These are phyloP conservation scores for Leptopilina boulardi DNA, from an alignment of 1,140 invertebrate genomes.

Conservation along the genomic window DNA sequence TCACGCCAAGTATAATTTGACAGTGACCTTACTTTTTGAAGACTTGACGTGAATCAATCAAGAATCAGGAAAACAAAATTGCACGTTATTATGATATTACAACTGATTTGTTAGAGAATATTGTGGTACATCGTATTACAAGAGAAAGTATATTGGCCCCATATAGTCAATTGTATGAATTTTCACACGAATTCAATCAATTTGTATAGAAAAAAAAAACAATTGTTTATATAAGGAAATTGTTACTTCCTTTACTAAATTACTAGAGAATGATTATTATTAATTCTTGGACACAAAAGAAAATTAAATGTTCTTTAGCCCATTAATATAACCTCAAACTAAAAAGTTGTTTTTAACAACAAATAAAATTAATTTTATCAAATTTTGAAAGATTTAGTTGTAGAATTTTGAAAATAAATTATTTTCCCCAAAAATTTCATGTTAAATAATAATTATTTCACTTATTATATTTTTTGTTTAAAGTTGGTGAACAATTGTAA, in stretches of 20 bases:
- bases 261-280: background rate
- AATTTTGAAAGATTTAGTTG: too few species aligned
- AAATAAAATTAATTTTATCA: too few species aligned
- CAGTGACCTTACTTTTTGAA: slow-evolving; percentile 25
- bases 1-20: slow-evolving; percentile 23
- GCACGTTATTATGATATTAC: slow-evolving; percentile 1
- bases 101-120: slow-evolving; percentile 7
- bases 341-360: too few species aligned
- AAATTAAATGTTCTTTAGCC: background rate
- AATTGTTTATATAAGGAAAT: background rate
- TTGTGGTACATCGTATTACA: background rate
- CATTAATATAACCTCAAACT: too few species aligned
- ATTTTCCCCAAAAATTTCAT: too few species aligned
- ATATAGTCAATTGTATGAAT: background rate
- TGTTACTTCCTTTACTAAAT: background rate
- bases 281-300: background rate
- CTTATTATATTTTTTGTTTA: too few species aligned
- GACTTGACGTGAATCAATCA: slow-evolving; percentile 9
- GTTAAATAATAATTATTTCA: too few species aligned
- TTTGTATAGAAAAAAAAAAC: background rate
- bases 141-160: background rate
- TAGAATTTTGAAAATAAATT: too few species aligned
- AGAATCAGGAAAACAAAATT: background rate
- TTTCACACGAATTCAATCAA: background rate
- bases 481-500: too few species aligned